Evolutionary conservation across 2,113 vertebrate genomes (phyloP), one percentile per base, ranked within the genome.

Genomic region (Odontesthes bonariensis): DNA sequence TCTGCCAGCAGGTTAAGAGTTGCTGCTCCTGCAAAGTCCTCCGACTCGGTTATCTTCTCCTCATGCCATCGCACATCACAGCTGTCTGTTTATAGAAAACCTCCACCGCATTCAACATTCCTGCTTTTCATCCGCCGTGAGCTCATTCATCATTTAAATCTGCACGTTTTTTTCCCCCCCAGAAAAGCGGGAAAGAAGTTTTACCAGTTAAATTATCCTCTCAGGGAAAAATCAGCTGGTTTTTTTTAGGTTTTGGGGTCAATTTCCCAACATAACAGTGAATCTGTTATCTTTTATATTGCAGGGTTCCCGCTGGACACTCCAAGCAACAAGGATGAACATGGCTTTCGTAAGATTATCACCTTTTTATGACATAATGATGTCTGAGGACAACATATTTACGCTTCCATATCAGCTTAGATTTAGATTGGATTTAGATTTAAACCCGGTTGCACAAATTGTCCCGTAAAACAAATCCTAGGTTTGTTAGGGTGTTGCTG

Each of bases 231-330:
- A 2, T 0, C 4, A 4, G 35, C 23, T 55, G 27, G n/a, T n/a
- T 57, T 77, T 49, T 44, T 27, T 27, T 1, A 27, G 31, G 27
- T 56, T 8, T 12, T 19, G 3, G 19, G 17, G 2, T 0, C 20
- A 1, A 8, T 58, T 17, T 17, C 11, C 31, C 35, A 23, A 6
- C 42, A 4, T 44, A 20, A 38, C 7, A 20, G 59, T 10, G 1
- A 0, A 40, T 5, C 14, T 10, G 20, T 27, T n/a, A n/a, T n/a
- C 11, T 4, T 68, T 66, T 73, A n/a, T 14, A 2, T 75, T 46
- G 16, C 92, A 99, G 98, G 98, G 98, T 53, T 99, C 98, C 67
- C 96, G 98, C 32, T 99, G 98, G 98, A 99, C 98, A 12, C 92
- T 99, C 47, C 98, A 99, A 82, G 96, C 98, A 62, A 97, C 95